Conservation (phyloP, 2,888 invertebrate species). For the Ctenicera cuprea region DNA sequence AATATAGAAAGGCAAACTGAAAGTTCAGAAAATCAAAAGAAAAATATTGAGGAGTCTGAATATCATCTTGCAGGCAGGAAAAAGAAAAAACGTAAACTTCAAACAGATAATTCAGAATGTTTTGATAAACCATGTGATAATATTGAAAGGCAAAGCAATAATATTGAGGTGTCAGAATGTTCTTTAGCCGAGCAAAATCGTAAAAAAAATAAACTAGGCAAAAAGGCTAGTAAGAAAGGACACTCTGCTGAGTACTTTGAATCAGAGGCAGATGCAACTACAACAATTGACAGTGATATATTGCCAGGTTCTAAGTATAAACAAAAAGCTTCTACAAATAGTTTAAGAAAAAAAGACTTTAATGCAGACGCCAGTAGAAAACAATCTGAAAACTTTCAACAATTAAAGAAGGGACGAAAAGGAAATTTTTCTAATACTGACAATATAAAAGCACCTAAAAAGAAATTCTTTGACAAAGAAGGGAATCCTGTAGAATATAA, state of each 20-base stretch:
- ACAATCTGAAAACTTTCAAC: background rate
- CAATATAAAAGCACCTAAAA: background rate
- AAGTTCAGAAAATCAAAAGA: conserved; percentile 4
- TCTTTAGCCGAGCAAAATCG: too few relatives aligned
- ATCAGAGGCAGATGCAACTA: background rate
- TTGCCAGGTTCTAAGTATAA: background rate
- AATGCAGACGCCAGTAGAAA: background rate
- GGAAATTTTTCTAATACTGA: background rate
- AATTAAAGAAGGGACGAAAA: background rate
- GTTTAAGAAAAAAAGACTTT: background rate
- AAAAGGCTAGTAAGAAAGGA: too few relatives aligned
- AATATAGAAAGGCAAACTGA: background rate
- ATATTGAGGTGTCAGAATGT: too few relatives aligned
- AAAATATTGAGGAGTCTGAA: conserved; percentile 33
- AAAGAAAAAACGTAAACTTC: background rate
- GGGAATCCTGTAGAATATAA: conserved; percentile 30
- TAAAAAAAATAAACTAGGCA: background rate
- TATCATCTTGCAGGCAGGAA: background rate
- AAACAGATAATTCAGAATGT: too few relatives aligned
- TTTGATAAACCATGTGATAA: too few relatives aligned
- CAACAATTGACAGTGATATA: background rate
- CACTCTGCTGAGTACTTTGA: background rate
- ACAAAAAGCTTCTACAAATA: too few relatives aligned
- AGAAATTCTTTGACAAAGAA: background rate
- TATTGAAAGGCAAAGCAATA: background rate